Conservation (phyloP, 53 echinoderm and acorn worm genomes). For the Antedon mediterranea region DNA sequence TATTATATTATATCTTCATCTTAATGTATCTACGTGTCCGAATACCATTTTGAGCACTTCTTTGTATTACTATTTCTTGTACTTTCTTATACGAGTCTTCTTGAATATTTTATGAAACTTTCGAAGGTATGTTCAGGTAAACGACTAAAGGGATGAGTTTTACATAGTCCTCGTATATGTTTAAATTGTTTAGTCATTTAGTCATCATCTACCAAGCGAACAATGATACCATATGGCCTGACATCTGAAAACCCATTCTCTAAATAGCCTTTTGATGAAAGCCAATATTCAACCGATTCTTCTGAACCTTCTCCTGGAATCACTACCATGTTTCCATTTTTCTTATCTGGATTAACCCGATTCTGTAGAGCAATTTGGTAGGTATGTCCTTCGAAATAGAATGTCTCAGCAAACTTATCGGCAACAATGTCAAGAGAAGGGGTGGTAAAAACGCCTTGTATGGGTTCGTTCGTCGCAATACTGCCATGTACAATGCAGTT, state of each 20-base stretch:
- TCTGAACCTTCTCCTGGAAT: not conserved
- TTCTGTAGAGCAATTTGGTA: conserved; percentile 21
- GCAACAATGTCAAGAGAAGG: conserved; percentile 6
- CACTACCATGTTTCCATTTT: not conserved
- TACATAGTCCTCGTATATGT: too few relatives aligned
- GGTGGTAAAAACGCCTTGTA: conserved; percentile 7
- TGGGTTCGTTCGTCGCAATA: not conserved
- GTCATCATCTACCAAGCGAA: not conserved
- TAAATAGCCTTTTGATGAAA: conserved; percentile 13
- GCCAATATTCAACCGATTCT: conserved; percentile 1
- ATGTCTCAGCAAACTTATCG: conserved; percentile 1
- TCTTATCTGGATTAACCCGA: conserved; percentile 2
- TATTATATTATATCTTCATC: too few relatives aligned
- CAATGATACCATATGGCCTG: conserved; percentile 17
- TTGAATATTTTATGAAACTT: too few relatives aligned
- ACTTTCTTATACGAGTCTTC: too few relatives aligned
- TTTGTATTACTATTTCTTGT: too few relatives aligned
- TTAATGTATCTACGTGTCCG: too few relatives aligned
- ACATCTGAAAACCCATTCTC: conserved; percentile 6
- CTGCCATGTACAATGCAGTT: not conserved
- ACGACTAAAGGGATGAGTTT: too few relatives aligned
- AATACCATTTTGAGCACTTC: too few relatives aligned
- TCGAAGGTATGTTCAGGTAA: too few relatives aligned
- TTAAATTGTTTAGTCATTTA: too few relatives aligned
- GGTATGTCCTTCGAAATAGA: conserved; percentile 4